These are phyloP conservation scores for Thaleichthys pacificus DNA, from an alignment of 2,797 vertebrate genomes.

Conservation along the genomic window DNA sequence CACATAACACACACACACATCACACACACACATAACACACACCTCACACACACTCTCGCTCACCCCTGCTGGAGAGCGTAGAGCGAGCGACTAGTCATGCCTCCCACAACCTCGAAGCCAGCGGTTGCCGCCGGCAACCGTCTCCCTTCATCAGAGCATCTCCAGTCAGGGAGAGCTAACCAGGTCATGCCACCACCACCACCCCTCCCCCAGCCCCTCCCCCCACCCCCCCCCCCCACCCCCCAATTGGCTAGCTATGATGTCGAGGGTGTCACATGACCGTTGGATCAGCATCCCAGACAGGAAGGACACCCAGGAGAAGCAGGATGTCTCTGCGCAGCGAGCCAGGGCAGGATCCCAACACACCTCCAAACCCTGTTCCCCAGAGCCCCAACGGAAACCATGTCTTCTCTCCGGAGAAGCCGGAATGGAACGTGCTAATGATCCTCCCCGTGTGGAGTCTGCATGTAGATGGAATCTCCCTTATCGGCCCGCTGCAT, in stretches of 20 bases:
- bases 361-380: constrained; percentile 7
- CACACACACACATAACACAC: too few relatives aligned
- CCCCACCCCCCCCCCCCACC: neutral
- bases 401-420: constrained; percentile 25
- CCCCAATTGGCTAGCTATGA: constrained; percentile 19
- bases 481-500: constrained; percentile 45
- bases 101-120: constrained; percentile 29
- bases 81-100: constrained; percentile 40
- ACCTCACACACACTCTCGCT: too few relatives aligned
- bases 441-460: constrained; percentile 46
- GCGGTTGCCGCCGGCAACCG: constrained; percentile 54
- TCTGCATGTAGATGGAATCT: constrained; percentile 30
- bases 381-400: neutral
- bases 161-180: constrained; percentile 35
- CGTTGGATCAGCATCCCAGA: neutral
- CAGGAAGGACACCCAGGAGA: neutral
- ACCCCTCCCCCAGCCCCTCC: too few relatives aligned
- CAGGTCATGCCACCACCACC: constrained; percentile 25
- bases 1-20: too few relatives aligned
- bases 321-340: too few relatives aligned
- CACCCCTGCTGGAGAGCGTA: constrained; percentile 2
- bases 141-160: constrained; percentile 32
- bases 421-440: constrained; percentile 47
- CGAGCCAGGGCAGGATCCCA: too few relatives aligned
- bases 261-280: neutral